Base-by-base conservation (phyloP, 2,113 vertebrate genomes). In the Nothocercus julius region DNA sequence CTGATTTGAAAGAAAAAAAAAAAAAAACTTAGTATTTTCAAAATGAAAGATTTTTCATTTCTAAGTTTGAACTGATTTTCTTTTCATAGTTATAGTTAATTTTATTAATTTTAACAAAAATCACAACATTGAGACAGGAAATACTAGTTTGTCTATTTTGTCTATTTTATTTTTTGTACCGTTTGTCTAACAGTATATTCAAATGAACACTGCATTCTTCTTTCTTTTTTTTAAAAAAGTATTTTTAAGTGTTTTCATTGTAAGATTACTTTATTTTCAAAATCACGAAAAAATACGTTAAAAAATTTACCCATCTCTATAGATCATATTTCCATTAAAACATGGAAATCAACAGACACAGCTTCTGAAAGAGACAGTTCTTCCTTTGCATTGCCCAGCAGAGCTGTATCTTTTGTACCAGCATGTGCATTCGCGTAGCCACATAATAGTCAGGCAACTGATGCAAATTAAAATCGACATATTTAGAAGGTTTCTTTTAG, bases 41-140 rank as follows among this genome's bases (percentile, higher is more conserved):
- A 66, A 83, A 40, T 59, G n/a, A 53, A 78, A 54, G 3, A 2
- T 54, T 40, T 53, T 18, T 40, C 11, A 21, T 72, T 87, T 83
- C 4, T 54, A 8, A 30, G 5, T 66, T 53, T 30, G 24, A 73
- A 83, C 8, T 77, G 4, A 32, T 24, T 61, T 73, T 54, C 77
- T 53, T 61, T 78, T 78, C 16, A 32, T 20, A 25, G 5, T 42
- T 69, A 17, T 42, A 47, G 22, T 38, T 88, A 66, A 36, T 62
- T 74, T 78, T 36, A 85, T 32, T 42, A 38, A 13, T 74, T 66
- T 51, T n/a, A 79, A 53, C 6, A 45, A 68, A 61, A 67, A 6
- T 0, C 13, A 80, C 12, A 42, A 15, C 10, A 49, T 56, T 56
- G 1, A 40, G 16, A 25, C 44, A 27, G 19, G 34, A 3, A 0